Conservation (phyloP, 2,888 invertebrate species). For the Orchesellides sinensis region DNA sequence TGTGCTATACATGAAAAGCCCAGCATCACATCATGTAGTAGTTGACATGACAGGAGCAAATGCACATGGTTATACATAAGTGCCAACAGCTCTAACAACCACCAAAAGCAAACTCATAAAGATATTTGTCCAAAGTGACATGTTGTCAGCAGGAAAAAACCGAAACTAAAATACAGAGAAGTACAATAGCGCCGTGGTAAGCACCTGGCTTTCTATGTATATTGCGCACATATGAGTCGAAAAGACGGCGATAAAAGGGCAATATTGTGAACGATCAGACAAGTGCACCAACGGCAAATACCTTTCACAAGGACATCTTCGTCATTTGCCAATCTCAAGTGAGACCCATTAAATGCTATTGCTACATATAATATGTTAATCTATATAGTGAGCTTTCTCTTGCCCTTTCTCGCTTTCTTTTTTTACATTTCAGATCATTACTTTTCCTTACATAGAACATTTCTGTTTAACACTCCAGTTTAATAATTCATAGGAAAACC, state of each 20-base stretch:
- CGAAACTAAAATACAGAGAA: not conserved
- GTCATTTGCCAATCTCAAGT: conserved; percentile 42
- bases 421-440: conserved; percentile 15
- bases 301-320: conserved; percentile 51
- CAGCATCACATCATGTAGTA: no score
- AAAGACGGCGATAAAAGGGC: not conserved
- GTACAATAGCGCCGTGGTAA: no score
- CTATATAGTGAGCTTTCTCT: not conserved
- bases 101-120: not conserved
- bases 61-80: no score
- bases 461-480: no score
- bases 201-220: not conserved
- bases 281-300: not conserved
- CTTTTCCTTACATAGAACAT: not conserved
- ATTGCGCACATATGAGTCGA: not conserved
- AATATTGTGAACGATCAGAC: not conserved
- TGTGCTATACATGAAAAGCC: no score
- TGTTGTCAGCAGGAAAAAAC: not conserved
- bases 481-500: no score
- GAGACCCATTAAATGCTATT: conserved; percentile 37
- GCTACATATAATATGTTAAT: conserved; percentile 3
- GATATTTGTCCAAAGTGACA: conserved; percentile 24
- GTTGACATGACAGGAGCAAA: conserved; percentile 28
- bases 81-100: not conserved
- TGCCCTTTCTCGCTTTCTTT: not conserved